Evolutionary conservation across 2,888 invertebrate species (phyloP).

Genomic region (Eristalinus aeneus): DNA sequence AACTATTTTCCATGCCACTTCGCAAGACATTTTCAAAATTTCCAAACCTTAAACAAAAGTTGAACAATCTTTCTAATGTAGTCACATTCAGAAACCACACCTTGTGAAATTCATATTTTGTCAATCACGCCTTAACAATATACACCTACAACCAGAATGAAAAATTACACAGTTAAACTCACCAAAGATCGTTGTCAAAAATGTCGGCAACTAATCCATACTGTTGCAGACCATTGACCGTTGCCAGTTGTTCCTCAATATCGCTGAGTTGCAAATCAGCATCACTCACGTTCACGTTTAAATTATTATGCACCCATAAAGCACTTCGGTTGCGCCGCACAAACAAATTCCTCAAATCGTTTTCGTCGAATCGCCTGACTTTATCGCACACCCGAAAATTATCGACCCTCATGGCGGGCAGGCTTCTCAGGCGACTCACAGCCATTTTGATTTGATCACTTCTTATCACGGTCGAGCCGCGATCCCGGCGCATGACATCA

Average conservation of each 20-base stretch:
- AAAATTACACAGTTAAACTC: slow-evolving; percentile 6
- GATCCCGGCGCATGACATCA: slow-evolving; percentile 54
- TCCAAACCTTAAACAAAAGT: too few species aligned
- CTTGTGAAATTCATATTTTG: not conserved
- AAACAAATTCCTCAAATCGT: slow-evolving; percentile 77
- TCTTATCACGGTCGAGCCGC: slow-evolving; percentile 8
- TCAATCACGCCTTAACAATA: not conserved
- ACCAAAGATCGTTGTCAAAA: slow-evolving; percentile 35
- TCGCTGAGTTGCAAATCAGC: slow-evolving; percentile 75
- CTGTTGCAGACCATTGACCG: slow-evolving; percentile 70
- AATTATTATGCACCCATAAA: slow-evolving; percentile 76
- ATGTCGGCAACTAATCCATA: slow-evolving; percentile 69
- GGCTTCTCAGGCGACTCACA: slow-evolving; percentile 43
- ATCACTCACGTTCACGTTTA: slow-evolving; percentile 60
- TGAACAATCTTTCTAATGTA: too few species aligned
- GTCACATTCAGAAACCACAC: not conserved
- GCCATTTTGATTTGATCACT: slow-evolving; percentile 58
- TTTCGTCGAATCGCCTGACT: slow-evolving; percentile 49
- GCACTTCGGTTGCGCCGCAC: slow-evolving; percentile 78
- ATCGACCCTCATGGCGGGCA: slow-evolving; percentile 23
- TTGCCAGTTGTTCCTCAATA: slow-evolving; percentile 80
- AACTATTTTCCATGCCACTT: too few species aligned
- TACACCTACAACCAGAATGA: not conserved
- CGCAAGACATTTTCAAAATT: too few species aligned
- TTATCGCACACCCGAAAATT: slow-evolving; percentile 42